A percentile compares a stretch with the other conserved stretches of the same genome.
Evolutionary conservation across 2,113 vertebrate genomes (phyloP).

Genomic region (Platichthys stellatus): DNA sequence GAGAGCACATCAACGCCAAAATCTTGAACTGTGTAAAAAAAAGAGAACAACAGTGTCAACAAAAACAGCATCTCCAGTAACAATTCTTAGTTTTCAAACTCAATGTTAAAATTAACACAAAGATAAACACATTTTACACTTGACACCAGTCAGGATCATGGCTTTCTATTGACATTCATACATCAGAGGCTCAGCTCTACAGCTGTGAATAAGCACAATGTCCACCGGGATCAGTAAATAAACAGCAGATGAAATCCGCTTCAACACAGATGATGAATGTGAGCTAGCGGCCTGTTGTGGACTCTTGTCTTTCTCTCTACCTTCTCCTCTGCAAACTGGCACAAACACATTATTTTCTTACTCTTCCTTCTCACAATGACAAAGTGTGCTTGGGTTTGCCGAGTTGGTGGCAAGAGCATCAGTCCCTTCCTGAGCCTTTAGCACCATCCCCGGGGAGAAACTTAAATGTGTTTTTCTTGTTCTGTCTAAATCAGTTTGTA

Average conservation of each 20-base stretch:
- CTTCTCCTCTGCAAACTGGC: constrained; percentile 12
- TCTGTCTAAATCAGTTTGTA: constrained; percentile 19
- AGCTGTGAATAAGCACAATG: background rate
- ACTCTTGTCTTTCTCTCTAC: constrained; percentile 6
- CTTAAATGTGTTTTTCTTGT: constrained; percentile 37
- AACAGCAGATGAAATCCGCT: background rate
- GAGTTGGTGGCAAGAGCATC: constrained; percentile 25
- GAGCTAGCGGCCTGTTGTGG: background rate
- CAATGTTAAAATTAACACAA: too few species aligned
- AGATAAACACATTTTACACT: too few species aligned
- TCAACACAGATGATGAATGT: background rate
- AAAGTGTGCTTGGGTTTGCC: constrained; percentile 36
- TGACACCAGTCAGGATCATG: background rate
- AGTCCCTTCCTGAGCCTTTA: constrained; percentile 1
- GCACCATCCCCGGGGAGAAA: constrained; percentile 15
- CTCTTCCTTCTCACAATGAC: constrained; percentile 16
- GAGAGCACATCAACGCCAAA: constrained; percentile 84
- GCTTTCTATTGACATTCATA: background rate
- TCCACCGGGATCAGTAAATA: background rate
- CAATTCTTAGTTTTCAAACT: background rate
- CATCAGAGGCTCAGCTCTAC: too few species aligned
- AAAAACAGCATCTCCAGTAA: background rate
- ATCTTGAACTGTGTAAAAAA: constrained; percentile 85
- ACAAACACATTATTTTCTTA: background rate
- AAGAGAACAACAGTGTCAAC: background rate